Conservation (phyloP, 1,140 invertebrate genomes). For the Dinoponera quadriceps region DNA sequence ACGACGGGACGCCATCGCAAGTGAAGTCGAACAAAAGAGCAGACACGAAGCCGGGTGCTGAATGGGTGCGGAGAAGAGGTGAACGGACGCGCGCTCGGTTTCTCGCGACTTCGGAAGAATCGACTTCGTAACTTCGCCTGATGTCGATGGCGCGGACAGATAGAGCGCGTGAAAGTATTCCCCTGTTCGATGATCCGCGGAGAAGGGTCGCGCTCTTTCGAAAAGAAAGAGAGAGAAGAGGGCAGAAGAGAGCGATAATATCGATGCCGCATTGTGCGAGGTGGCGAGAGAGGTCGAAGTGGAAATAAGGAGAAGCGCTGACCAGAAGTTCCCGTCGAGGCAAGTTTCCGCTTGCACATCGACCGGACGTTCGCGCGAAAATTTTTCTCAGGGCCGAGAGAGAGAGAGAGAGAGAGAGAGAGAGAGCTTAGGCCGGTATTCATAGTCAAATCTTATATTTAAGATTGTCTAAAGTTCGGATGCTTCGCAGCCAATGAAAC, state of each 20-base stretch:
- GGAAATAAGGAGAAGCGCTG: no score
- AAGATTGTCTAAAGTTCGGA: no score
- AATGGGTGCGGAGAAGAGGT: neutral
- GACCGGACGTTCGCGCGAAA: no score
- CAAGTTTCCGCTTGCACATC: no score
- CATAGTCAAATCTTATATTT: no score
- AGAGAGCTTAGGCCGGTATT: no score
- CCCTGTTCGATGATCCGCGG: constrained; percentile 44
- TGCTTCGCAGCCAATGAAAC: no score
- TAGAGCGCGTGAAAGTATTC: constrained; percentile 29
- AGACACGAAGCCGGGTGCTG: neutral
- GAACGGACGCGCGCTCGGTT: no score
- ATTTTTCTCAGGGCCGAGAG: no score
- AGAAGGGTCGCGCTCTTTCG: neutral
- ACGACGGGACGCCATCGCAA: neutral
- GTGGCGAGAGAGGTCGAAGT: neutral
- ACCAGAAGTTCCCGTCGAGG: no score
- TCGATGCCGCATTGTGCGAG: neutral
- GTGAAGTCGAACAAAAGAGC: constrained; percentile 25
- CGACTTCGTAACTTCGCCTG: constrained; percentile 7
- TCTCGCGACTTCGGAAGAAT: constrained; percentile 9
- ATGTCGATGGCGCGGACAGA: constrained; percentile 38
- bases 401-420: no score
- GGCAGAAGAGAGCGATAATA: neutral
- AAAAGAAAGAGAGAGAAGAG: neutral